Evolutionary conservation across 1,140 invertebrate genomes (phyloP), one percentile per base, ranked within the genome.

Genomic region (Achroia grisella): DNA sequence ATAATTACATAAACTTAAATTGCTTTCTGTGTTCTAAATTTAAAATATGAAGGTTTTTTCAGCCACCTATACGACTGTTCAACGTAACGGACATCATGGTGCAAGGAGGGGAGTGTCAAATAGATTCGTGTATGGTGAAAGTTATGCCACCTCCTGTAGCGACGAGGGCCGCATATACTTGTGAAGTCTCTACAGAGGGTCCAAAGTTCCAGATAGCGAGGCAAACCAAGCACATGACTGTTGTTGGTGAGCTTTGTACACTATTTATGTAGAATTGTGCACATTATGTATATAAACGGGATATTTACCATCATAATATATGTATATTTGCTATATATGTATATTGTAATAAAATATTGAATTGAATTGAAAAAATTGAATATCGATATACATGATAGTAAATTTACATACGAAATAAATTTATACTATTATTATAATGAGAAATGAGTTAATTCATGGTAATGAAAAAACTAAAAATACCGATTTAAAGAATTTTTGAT

Each of bases 181-280:
- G 90, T 51, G 90, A 91, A 71, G 86, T 90, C n/a, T 90, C 89
- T 28, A 89, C 88, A 0, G 89, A 90, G 68, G 89, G 89, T 0
- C 90, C 90, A n/a, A 88, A 87, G 62, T 91, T 91, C 60, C 85
- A 88, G 36, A 79, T 90, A 42, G 88, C 87, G 1, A 81, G 87
- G 10, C 83, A 88, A 57, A 88, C 88, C 27, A 87, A 87, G 52
- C 89, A 89, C 49, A 89, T 90, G 84, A 90, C 89, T 30, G 88
- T 90, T 51, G 88, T 89, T 68, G 89, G 89, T 90, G 58, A 86
- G 86, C n/a, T 39, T 43, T 23, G 17, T 2, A 23, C 2, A 23
- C 17, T 23, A 23, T 3, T 23, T 3, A 23, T 23, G 2, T 23
- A 23, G 17, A 23, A n/a, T n/a, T n/a, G n/a, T n/a, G n/a, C n/a